phyloP scores from a whole-genome alignment of 1,140 invertebrate genomes.

The Sinella curviseta region DNA sequence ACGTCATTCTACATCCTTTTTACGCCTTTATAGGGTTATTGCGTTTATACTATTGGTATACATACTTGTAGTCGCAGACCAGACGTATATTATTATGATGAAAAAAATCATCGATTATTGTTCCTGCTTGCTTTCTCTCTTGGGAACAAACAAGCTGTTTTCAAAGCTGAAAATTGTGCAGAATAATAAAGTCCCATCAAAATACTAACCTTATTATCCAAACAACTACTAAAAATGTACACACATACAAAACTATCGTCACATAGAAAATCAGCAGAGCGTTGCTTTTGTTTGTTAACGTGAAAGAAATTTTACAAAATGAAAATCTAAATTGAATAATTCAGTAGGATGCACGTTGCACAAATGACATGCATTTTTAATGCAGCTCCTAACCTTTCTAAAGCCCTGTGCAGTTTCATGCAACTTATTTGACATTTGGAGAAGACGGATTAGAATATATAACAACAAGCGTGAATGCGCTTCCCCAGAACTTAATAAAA shows the following conservation, averaged over 20 bases:
- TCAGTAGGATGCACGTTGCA: not conserved
- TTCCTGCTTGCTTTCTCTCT: not conserved
- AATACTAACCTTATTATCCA: too few species aligned
- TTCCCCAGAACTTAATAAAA: too few species aligned
- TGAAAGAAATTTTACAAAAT: not conserved
- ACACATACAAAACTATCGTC: not conserved
- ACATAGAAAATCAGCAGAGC: not conserved
- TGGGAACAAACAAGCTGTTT: conserved; percentile 16
- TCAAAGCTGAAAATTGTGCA: not conserved
- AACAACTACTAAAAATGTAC: not conserved
- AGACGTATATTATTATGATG: not conserved
- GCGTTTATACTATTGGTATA: not conserved
- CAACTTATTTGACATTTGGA: too few species aligned
- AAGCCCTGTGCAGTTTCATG: too few species aligned
- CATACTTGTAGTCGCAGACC: not conserved
- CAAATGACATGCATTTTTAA: not conserved
- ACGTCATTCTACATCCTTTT: too few species aligned
- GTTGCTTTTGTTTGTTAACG: not conserved
- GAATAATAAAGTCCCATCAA: not conserved
- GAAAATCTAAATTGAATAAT: not conserved
- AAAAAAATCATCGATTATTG: conserved; percentile 8
- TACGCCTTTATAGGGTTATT: not conserved
- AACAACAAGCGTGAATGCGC: too few species aligned
- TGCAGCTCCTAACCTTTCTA: not conserved
- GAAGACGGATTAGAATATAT: too few species aligned